Base-by-base conservation (phyloP, 2,113 vertebrate genomes). In the Phyllopteryx taeniolatus region DNA sequence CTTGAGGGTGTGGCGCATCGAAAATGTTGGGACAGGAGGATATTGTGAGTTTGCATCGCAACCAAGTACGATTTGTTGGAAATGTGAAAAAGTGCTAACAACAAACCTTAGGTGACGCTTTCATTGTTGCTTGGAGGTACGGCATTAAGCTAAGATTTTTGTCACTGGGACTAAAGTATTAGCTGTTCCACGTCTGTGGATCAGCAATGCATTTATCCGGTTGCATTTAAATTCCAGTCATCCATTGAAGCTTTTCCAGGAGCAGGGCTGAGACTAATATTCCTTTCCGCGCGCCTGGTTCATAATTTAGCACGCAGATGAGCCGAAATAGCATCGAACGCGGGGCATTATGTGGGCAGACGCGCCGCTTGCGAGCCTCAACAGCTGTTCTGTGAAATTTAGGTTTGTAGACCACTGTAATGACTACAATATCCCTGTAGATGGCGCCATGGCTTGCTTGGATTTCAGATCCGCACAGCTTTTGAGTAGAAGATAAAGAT, bases 241-340 rank as follows among this genome's bases (percentile, higher is more conserved):
- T 35, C 31, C 33, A 61, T 61, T 61, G 31, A 61, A 35, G 35
- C 15, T 61, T 61, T 61, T 61, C 33, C 27, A 35, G 14, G 15
- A 35, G 27, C n/a, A 2, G 15, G 13, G 47, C 47, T 17, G 31
- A 61, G 1, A 2, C 31, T 31, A 61, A 35, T 17, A 31, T 19
- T 35, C 31, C 13, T 35, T 82, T 68, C 68, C 43, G 83, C 87
- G 88, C 27, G 71, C 68, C 87, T 85, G 87, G 83, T 75, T 74
- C 73, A 85, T 87, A 80, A 83, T 74, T 79, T 73, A 71, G 72
- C 67, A 27, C 75, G 63, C 79, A 89, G 88, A 88, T 85, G 88
- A 79, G 84, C 79, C 79, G 77, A 89, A 91, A 88, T 89, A 90
- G 89, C 80, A 64, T 77, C 74, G 79, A 88, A 85, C 84, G 84